Base-by-base conservation (phyloP, 2,888 invertebrate species). In the Salticus scenicus region DNA sequence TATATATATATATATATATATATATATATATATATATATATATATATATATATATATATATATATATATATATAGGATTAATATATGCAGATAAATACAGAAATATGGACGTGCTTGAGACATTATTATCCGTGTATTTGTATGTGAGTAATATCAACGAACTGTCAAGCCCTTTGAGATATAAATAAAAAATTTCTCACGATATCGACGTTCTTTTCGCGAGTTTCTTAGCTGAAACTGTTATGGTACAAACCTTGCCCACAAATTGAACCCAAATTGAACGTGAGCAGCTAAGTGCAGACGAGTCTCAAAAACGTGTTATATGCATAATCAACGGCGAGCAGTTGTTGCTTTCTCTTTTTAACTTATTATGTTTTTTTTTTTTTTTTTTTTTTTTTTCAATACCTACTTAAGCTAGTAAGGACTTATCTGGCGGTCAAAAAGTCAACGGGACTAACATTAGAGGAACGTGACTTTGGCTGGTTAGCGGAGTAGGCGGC, bases 351-450 rank as follows among this genome's bases (percentile, higher is more conserved):
- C 57, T 70, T 28, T 73, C 75, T 24, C 47, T 81, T 42, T 70
- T 81, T 31, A 69, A 33, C 47, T 67, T 24, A 31, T 33, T 31
- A 37, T 31, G 33, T 33, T 33, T 63, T 57, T 67, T 69, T 66
- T 33, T 57, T 75, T 42, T 72, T 72, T 76, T n/a, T 31, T 47
- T 75, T 31, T 63, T 73, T 73, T 73, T 72, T 70, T 31, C n/a
- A n/a, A n/a, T n/a, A n/a, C 51, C 47, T 69, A 57, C 69, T 64
- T 41, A 42, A 20, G 41, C 42, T 64, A 67, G 31, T 75, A 63
- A 70, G 57, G 81, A 75, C 69, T 75, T 75, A 81, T 81, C 70
- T 51, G 37, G 75, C 75, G 81, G 81, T 81, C 81, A 81, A 81
- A 63, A 81, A 81, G 81, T 81, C 75, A 81, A 75, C 81, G 75